Percentiles rank a stretch among this genome's conserved stretches.
Conservation (phyloP, 1,140 invertebrate species). For the Ooceraea biroi region DNA sequence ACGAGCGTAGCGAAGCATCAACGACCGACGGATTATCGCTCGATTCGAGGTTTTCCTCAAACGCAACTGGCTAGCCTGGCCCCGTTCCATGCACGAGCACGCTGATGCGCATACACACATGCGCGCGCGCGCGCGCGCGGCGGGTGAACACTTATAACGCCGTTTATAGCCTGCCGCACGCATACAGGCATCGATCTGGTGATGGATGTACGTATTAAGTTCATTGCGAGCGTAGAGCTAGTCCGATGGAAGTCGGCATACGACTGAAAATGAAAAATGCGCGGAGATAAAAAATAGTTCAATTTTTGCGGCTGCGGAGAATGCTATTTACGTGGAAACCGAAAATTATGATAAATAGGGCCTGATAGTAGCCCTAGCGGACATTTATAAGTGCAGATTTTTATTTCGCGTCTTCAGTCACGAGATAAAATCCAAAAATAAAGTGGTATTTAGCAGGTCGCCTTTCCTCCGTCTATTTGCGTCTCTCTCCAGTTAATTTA, state of each 20-base stretch:
- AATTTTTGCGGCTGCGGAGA: too few species aligned
- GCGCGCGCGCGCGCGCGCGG: neutral
- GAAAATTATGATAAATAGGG: too few species aligned
- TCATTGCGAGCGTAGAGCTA: slow-evolving; percentile 15
- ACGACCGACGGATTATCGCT: slow-evolving; percentile 31
- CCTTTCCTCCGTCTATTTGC: too few species aligned
- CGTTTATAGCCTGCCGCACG: slow-evolving; percentile 4
- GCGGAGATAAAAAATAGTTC: too few species aligned
- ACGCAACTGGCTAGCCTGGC: slow-evolving; percentile 48
- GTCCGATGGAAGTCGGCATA: neutral
- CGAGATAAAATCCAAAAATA: too few species aligned
- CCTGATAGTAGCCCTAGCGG: too few species aligned
- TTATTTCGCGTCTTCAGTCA: too few species aligned
- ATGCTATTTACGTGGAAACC: too few species aligned
- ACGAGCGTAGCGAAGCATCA: slow-evolving; percentile 2
- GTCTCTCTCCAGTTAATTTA: too few species aligned
- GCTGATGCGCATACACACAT: neutral
- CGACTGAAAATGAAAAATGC: neutral
- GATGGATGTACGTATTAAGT: neutral
- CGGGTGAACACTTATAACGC: neutral
- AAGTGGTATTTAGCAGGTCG: too few species aligned
- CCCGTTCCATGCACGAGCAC: slow-evolving; percentile 44
- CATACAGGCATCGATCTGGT: slow-evolving; percentile 41
- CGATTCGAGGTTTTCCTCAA: slow-evolving; percentile 47
- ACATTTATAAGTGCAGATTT: too few species aligned